Conservation (phyloP, 2,797 vertebrate species). For the Chromobotia macracanthus region DNA sequence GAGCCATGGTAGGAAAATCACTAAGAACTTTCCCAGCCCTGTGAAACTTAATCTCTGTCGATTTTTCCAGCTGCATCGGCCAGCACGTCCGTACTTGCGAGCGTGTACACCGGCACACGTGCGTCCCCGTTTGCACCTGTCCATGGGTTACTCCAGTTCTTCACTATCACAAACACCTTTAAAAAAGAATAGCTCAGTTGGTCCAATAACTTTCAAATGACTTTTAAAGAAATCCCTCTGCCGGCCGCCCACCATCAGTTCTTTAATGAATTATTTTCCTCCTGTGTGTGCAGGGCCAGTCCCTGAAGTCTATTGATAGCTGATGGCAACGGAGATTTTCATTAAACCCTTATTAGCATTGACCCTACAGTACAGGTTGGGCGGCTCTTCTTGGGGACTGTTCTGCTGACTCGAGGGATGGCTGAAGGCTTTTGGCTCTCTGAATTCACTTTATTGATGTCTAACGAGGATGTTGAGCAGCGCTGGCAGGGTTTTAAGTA, state of each 20-base stretch:
- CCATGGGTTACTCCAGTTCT: not conserved
- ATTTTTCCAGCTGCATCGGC: slow-evolving; percentile 21
- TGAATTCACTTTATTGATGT: slow-evolving; percentile 50
- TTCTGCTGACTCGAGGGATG: slow-evolving; percentile 60
- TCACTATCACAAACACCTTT: not conserved
- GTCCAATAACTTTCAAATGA: slow-evolving; percentile 60
- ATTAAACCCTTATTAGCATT: slow-evolving; percentile 67
- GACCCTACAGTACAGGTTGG: slow-evolving; percentile 59
- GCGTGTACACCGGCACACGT: not conserved
- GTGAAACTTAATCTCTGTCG: slow-evolving; percentile 17
- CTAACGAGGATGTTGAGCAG: slow-evolving; percentile 55
- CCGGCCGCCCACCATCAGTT: slow-evolving; percentile 46
- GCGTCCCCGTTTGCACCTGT: slow-evolving; percentile 24
- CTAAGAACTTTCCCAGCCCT: not conserved
- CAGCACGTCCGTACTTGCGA: not conserved
- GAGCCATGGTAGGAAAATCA: slow-evolving; percentile 5
- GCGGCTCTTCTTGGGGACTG: slow-evolving; percentile 51
- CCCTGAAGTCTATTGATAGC: slow-evolving; percentile 66
- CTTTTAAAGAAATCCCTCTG: slow-evolving; percentile 54
- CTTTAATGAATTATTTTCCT: slow-evolving; percentile 61
- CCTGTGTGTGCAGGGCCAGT: slow-evolving; percentile 49
- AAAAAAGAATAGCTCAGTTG: slow-evolving; percentile 33
- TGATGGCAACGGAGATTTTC: slow-evolving; percentile 64
- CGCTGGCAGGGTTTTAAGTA: slow-evolving; percentile 48
- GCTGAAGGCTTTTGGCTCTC: slow-evolving; percentile 54